Percentiles rank a stretch among this genome's conserved stretches.
Evolutionary conservation across 2,113 vertebrate genomes (phyloP).

Genomic region (Daboia siamensis): DNA sequence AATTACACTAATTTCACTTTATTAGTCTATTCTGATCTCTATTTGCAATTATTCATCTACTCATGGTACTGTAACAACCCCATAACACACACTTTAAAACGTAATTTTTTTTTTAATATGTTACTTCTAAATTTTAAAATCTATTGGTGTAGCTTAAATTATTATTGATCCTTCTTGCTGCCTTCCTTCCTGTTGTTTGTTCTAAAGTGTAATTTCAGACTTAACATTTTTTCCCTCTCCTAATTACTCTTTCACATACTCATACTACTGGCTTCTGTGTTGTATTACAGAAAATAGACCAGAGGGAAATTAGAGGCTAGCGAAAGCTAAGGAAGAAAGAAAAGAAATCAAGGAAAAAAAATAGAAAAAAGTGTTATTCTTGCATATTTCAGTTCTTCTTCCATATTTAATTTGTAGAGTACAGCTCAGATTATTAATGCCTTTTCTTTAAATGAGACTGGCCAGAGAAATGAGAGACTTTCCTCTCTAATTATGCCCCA

Average conservation of each 20-base stretch:
- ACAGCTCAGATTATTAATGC: slow-evolving; percentile 32
- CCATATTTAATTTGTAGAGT: slow-evolving; percentile 50
- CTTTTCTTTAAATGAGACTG: neutral
- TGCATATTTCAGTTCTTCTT: slow-evolving; percentile 42
- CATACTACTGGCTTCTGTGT: slow-evolving; percentile 30
- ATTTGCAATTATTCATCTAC: neutral
- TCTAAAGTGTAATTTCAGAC: slow-evolving; percentile 16
- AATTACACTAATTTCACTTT: neutral
- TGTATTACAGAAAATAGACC: slow-evolving; percentile 49
- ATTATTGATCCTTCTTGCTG: slow-evolving; percentile 18
- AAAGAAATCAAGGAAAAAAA: slow-evolving; percentile 25
- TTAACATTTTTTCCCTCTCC: neutral
- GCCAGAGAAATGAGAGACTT: slow-evolving; percentile 31
- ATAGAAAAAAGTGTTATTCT: slow-evolving; percentile 33
- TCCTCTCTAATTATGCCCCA: slow-evolving; percentile 47
- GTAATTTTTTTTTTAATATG: neutral
- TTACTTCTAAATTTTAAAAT: slow-evolving; percentile 20
- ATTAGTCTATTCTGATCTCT: too few relatives aligned
- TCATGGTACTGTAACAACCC: too few relatives aligned
- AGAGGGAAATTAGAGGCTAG: slow-evolving; percentile 62
- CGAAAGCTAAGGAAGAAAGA: slow-evolving; percentile 27
- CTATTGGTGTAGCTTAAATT: slow-evolving; percentile 46
- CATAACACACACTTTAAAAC: neutral
- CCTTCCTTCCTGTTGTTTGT: neutral
- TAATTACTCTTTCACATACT: slow-evolving; percentile 18